Evolutionary conservation across 2,113 vertebrate genomes (phyloP).

Genomic region (Rhodinocichla rosea): DNA sequence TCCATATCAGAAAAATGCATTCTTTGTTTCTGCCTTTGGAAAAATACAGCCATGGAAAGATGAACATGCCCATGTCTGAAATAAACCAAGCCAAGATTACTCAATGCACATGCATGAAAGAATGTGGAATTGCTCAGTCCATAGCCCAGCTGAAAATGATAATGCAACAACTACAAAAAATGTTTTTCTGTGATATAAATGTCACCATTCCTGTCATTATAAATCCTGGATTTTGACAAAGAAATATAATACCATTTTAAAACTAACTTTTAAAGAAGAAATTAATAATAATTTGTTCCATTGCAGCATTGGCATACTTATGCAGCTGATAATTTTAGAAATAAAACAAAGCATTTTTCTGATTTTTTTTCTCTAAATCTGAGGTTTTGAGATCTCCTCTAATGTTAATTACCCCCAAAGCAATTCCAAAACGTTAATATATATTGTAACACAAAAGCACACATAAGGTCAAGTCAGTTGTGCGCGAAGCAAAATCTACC

Average conservation of each 20-base stretch:
- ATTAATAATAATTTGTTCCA: not conserved
- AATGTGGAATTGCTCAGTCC: not conserved
- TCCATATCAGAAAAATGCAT: not conserved
- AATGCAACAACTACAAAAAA: not conserved
- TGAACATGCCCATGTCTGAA: not conserved
- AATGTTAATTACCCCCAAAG: conserved; percentile 16
- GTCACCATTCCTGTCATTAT: not conserved
- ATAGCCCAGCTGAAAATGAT: not conserved
- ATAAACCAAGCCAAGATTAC: not conserved
- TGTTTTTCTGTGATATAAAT: not conserved
- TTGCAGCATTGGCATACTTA: not conserved
- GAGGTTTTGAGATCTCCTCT: not conserved
- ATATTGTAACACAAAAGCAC: not conserved
- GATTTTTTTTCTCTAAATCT: not conserved
- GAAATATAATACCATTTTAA: not conserved
- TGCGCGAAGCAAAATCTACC: conserved; percentile 10
- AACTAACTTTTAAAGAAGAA: not conserved
- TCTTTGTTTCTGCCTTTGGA: not conserved
- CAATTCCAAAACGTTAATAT: conserved; percentile 32
- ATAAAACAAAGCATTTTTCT: not conserved
- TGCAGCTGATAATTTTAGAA: conserved; percentile 45
- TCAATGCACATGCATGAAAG: not conserved
- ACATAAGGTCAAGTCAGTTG: conserved; percentile 24
- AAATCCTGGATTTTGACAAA: not conserved
- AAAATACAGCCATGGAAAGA: not conserved